Evolutionary conservation across 2,797 vertebrate genomes (phyloP).

Genomic region (Anabacerthia variegaticeps): DNA sequence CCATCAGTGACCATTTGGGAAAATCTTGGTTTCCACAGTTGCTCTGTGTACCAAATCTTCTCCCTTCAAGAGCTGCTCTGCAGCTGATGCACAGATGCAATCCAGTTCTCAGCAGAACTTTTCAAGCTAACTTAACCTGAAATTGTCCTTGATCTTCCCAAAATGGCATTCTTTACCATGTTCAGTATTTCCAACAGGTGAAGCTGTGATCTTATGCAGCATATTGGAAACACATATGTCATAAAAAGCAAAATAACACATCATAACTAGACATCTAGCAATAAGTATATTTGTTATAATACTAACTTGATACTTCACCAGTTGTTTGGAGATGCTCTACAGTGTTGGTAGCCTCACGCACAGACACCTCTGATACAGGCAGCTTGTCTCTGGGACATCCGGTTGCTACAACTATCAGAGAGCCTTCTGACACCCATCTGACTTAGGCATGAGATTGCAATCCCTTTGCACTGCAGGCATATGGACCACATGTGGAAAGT

Average conservation of each 20-base stretch:
- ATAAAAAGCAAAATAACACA: not conserved
- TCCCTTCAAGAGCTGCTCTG: not conserved
- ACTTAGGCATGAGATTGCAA: not conserved
- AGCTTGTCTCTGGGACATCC: not conserved
- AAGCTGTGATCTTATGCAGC: not conserved
- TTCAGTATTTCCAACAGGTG: not conserved
- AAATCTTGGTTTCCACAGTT: not conserved
- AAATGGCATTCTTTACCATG: not conserved
- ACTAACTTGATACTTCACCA: not conserved
- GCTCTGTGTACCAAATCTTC: not conserved
- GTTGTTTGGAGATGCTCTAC: not conserved
- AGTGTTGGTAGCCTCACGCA: not conserved
- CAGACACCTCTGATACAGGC: not conserved
- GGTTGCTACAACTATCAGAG: not conserved
- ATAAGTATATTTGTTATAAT: not conserved
- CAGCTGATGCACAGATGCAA: not conserved
- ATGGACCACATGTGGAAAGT: not conserved
- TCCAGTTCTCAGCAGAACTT: not conserved
- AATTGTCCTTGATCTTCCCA: not conserved
- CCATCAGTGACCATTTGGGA: not conserved
- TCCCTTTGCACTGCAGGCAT: not conserved
- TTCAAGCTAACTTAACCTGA: not conserved
- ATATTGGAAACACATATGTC: not conserved
- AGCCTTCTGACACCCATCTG: not conserved
- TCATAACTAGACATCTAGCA: not conserved